Conservation (phyloP, 2,797 vertebrate species). For the Phyllotis vaccarum region DNA sequence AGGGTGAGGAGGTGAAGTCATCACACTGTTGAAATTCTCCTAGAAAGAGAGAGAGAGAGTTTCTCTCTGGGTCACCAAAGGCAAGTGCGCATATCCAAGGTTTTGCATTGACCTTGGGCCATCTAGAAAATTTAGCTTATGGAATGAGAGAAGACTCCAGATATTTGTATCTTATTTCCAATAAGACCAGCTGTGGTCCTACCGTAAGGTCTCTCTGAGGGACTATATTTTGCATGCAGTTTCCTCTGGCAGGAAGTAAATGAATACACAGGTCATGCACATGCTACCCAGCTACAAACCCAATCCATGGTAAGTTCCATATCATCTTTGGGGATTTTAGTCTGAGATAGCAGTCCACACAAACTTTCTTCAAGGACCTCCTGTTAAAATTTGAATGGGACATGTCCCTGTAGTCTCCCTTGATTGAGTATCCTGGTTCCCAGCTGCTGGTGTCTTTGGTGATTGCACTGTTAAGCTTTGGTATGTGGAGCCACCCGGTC, state of each 20-base stretch:
- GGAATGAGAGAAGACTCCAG: not conserved
- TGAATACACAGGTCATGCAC: not conserved
- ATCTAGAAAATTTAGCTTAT: conserved; percentile 21
- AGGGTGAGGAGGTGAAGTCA: not conserved
- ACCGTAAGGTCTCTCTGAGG: not conserved
- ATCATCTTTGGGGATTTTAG: not conserved
- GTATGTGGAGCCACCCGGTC: not conserved
- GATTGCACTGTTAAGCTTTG: too few relatives aligned
- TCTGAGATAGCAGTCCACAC: not conserved
- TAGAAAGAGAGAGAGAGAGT: conserved; percentile 60
- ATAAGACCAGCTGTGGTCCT: not conserved
- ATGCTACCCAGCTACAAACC: not conserved
- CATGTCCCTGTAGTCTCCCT: not conserved
- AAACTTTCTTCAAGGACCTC: not conserved
- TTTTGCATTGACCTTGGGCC: not conserved
- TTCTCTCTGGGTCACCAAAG: conserved; percentile 6
- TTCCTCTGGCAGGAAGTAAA: not conserved
- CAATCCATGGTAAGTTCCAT: not conserved
- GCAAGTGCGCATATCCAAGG: not conserved
- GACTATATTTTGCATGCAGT: accelerated
- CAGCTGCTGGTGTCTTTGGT: not conserved
- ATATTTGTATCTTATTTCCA: not conserved
- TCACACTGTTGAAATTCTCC: not conserved
- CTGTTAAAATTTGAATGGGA: not conserved
- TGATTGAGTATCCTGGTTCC: not conserved